Percentiles rank a stretch among this genome's conserved stretches.
Evolutionary conservation across 2,113 vertebrate genomes (phyloP).

Genomic region (Callithrix jacchus): DNA sequence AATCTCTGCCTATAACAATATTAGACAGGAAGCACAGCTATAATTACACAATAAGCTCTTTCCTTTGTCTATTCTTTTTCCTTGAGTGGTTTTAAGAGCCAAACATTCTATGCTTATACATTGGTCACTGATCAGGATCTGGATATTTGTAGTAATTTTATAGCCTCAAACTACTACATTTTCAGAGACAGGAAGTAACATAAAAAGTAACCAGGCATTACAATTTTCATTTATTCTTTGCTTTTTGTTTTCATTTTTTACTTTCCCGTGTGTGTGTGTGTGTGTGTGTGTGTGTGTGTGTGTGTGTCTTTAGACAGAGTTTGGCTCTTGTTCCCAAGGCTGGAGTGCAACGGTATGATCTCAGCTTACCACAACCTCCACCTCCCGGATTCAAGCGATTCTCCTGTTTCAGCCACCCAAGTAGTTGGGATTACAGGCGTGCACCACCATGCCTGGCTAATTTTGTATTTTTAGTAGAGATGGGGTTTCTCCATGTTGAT

Average conservation of each 20-base stretch:
- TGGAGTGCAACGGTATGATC: too few relatives aligned
- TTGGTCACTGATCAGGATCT: background rate
- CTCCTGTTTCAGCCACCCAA: too few relatives aligned
- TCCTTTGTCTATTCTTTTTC: background rate
- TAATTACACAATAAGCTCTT: background rate
- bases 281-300: too few relatives aligned
- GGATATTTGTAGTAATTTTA: background rate
- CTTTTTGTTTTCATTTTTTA: background rate
- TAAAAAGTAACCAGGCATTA: background rate
- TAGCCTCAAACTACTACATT: background rate
- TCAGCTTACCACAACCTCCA: too few relatives aligned
- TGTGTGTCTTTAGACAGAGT: rapidly evolving
- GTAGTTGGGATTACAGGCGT: too few relatives aligned
- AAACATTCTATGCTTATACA: background rate
- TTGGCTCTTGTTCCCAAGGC: too few relatives aligned
- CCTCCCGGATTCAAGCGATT: too few relatives aligned
- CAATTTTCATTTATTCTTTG: background rate
- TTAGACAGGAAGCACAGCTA: background rate
- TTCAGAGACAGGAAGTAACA: background rate
- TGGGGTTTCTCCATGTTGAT: too few relatives aligned
- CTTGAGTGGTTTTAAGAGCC: slow-evolving; percentile 8
- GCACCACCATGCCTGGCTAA: rapidly evolving
- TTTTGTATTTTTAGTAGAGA: too few relatives aligned
- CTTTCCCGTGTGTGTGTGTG: background rate
- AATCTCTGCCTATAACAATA: background rate